phyloP scores from a whole-genome alignment of 2,113 vertebrate species.

The Oreochromis tanganicae region DNA sequence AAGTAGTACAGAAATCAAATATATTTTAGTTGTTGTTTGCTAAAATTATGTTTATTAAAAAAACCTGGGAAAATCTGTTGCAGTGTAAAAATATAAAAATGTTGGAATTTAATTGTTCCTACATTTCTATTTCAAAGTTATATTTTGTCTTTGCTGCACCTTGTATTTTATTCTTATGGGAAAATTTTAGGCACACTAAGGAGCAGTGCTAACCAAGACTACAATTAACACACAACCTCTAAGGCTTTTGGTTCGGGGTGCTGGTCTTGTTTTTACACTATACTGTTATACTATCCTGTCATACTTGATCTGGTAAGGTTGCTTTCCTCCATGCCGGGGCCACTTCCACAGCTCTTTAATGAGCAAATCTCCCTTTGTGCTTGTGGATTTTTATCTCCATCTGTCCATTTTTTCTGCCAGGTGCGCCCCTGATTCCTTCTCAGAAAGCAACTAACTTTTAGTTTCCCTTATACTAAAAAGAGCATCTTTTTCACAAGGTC shows the following conservation, averaged over 20 bases:
- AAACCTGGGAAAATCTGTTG: background rate
- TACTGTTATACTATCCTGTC: background rate
- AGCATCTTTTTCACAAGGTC: background rate
- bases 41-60: background rate
- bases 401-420: background rate
- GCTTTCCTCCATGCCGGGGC: background rate
- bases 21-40: background rate
- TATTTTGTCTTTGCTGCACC: background rate
- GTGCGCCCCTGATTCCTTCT: background rate
- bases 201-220: background rate
- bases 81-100: background rate
- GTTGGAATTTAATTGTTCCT: rapidly evolving
- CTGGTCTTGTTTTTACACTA: background rate
- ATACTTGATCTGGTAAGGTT: background rate
- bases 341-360: background rate
- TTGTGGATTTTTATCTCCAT: background rate
- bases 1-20: rapidly evolving
- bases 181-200: background rate
- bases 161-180: background rate
- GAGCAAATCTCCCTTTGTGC: background rate
- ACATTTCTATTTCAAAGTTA: background rate
- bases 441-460: background rate
- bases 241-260: background rate
- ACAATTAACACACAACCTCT: background rate
- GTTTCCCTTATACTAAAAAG: background rate